These are phyloP conservation scores for Laterallus jamaicensis DNA, from an alignment of 2,113 vertebrate genomes.

Conservation along the genomic window DNA sequence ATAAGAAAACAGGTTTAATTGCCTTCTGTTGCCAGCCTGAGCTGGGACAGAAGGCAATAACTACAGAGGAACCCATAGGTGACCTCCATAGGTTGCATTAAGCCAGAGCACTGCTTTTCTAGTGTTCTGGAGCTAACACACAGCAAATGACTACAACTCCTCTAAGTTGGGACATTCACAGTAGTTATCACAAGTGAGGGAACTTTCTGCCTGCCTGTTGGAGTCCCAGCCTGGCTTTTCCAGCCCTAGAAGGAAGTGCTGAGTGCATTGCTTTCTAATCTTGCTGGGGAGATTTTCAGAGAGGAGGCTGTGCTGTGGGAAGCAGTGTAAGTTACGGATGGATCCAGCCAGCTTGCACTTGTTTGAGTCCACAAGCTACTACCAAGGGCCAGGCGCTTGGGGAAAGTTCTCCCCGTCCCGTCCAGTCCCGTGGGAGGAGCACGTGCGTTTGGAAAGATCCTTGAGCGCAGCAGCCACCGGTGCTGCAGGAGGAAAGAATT, in stretches of 20 bases:
- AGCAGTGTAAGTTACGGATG: neutral
- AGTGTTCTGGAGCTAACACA: neutral
- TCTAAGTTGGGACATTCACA: neutral
- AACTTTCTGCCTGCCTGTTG: neutral
- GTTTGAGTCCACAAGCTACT: neutral
- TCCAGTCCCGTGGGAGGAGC: neutral
- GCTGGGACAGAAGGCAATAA: too few species aligned
- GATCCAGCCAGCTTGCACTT: neutral
- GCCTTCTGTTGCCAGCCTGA: neutral
- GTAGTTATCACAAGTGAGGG: neutral
- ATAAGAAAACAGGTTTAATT: neutral
- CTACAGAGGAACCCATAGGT: neutral
- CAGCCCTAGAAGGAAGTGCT: slow-evolving; percentile 16
- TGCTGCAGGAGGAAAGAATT: neutral
- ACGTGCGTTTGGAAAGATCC: neutral
- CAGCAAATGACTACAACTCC: neutral
- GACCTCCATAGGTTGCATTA: neutral
- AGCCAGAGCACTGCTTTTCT: neutral
- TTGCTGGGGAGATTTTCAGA: neutral
- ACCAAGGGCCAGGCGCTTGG: neutral
- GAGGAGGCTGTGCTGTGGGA: neutral
- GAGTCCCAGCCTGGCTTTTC: neutral
- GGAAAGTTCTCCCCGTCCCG: neutral
- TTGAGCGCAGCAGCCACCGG: fast-evolving
- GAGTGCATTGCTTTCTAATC: neutral